Evolutionary conservation across 2,888 invertebrate species (phyloP).

Genomic region (Epirrita christyi): DNA sequence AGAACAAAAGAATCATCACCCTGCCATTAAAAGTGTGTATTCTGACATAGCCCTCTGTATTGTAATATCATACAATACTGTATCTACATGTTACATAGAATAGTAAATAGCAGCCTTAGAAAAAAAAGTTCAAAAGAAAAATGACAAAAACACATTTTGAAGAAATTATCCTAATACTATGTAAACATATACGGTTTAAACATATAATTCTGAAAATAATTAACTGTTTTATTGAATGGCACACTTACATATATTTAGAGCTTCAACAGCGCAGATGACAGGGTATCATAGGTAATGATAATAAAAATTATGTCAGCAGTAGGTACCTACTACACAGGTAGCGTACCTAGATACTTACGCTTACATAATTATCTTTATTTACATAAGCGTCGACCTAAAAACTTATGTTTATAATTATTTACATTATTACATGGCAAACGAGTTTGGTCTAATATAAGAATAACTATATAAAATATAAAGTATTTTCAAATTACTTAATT

Average conservation of each 20-base stretch:
- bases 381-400: constrained; percentile 46
- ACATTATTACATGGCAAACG: constrained; percentile 77
- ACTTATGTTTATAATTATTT: constrained; percentile 61
- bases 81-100: constrained; percentile 34
- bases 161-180: constrained; percentile 13
- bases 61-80: constrained; percentile 4
- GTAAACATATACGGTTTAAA: constrained; percentile 25
- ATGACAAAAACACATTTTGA: not conserved
- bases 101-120: constrained; percentile 21
- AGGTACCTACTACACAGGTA: not conserved
- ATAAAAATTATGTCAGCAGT: constrained; percentile 36
- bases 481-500: constrained; percentile 34
- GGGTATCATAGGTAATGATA: constrained; percentile 40
- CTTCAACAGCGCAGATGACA: constrained; percentile 44
- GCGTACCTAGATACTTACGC: constrained; percentile 1
- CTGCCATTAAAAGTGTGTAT: not conserved
- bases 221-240: constrained; percentile 62
- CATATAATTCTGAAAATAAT: constrained; percentile 14
- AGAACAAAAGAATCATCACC: not conserved
- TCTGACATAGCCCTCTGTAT: constrained; percentile 3
- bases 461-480: constrained; percentile 25
- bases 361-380: constrained; percentile 27
- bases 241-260: constrained; percentile 57
- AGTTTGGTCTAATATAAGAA: constrained; percentile 62
- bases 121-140: not conserved